Conservation (phyloP, 2,797 vertebrate genomes). For the Lophotriccus pileatus region DNA sequence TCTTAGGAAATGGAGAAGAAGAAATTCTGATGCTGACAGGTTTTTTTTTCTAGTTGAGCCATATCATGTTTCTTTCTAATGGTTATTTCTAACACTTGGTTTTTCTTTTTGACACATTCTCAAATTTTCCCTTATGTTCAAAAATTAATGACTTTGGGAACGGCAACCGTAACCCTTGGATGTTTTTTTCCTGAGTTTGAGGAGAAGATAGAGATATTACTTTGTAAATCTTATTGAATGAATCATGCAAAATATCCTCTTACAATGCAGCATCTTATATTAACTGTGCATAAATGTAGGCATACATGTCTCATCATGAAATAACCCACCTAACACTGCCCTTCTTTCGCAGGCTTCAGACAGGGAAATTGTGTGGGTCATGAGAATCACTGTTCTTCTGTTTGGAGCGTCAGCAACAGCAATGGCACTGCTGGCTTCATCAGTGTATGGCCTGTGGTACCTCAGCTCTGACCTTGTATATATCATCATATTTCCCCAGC, state of each 20-base stretch:
- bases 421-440: slow-evolving; percentile 92
- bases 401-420: slow-evolving; percentile 92
- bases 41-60: background rate
- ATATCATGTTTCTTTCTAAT: background rate
- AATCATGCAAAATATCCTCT: background rate
- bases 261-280: background rate
- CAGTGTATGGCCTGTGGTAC: slow-evolving; percentile 96
- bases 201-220: background rate
- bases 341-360: slow-evolving; percentile 87
- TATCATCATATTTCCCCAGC: slow-evolving; percentile 97
- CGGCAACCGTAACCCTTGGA: background rate
- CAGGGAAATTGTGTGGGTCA: slow-evolving; percentile 94
- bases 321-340: background rate
- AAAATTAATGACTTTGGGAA: background rate
- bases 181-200: background rate
- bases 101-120: background rate
- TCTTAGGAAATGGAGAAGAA: background rate
- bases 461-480: slow-evolving; percentile 97
- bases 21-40: background rate
- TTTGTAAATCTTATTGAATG: background rate
- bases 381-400: slow-evolving; percentile 91
- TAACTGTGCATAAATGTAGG: background rate
- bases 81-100: background rate
- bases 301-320: background rate
- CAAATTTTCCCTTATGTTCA: background rate